A percentile compares a stretch with the other conserved stretches of the same genome.
Conservation (phyloP, 2,113 vertebrate species). For the Excalfactoria chinensis region DNA sequence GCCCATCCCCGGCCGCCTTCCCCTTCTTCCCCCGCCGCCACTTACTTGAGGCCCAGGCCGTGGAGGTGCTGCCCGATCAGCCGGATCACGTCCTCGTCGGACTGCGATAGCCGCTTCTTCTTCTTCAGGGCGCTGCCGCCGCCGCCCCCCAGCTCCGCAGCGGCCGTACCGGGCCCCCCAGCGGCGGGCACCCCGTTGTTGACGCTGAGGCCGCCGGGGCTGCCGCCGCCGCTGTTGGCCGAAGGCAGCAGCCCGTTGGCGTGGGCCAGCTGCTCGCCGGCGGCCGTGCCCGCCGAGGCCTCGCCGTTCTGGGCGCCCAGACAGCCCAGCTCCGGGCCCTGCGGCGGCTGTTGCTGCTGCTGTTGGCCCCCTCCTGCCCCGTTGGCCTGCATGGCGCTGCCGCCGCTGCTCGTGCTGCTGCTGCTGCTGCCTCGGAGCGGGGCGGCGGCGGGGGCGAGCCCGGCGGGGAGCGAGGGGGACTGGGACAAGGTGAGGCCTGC, state of each 20-base stretch:
- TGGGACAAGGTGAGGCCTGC: constrained; percentile 84
- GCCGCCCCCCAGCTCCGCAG: constrained; percentile 72
- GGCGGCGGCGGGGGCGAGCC: constrained; percentile 66
- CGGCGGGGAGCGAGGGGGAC: constrained; percentile 67
- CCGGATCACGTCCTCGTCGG: constrained; percentile 94
- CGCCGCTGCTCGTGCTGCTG: constrained; percentile 67
- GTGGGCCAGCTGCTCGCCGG: constrained; percentile 80
- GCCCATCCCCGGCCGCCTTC: neutral
- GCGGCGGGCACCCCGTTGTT: constrained; percentile 82
- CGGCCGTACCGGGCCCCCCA: constrained; percentile 74
- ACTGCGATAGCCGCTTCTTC: constrained; percentile 92
- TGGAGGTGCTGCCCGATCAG: constrained; percentile 96
- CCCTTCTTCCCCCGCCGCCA: constrained; percentile 34
- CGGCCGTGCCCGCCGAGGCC: constrained; percentile 71
- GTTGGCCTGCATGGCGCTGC: constrained; percentile 90
- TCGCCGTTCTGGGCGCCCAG: constrained; percentile 89
- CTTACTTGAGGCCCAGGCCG: constrained; percentile 96
- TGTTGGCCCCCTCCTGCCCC: constrained; percentile 84
- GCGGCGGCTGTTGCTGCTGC: constrained; percentile 43
- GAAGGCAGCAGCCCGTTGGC: constrained; percentile 87
- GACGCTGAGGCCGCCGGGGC: constrained; percentile 77
- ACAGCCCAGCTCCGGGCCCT: constrained; percentile 81
- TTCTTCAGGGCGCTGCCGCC: constrained; percentile 85
- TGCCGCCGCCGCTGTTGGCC: constrained; percentile 77
- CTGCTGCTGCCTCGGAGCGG: constrained; percentile 76